Evolutionary conservation across 2,888 invertebrate genomes (phyloP).

Genomic region (Drosophila dives): DNA sequence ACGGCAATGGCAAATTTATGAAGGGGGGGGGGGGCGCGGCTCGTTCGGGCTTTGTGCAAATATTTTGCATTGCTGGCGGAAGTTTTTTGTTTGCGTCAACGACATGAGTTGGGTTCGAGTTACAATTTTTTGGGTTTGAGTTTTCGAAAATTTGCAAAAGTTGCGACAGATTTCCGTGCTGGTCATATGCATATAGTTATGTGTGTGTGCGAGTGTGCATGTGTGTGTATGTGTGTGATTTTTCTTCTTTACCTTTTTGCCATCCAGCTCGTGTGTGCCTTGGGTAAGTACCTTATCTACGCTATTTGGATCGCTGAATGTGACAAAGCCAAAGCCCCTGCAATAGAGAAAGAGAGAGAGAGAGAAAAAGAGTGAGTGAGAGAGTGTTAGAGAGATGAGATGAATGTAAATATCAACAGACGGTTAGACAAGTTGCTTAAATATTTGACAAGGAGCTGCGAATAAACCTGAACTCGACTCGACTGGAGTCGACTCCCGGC

Average conservation of each 20-base stretch:
- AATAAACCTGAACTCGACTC: conserved; percentile 37
- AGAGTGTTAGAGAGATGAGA: conserved; percentile 37
- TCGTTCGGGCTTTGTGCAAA: conserved; percentile 68
- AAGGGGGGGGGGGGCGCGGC: conserved; percentile 39
- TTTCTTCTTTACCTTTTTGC: conserved; percentile 94
- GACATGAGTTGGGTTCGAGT: conserved; percentile 43
- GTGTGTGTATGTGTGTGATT: conserved; percentile 1
- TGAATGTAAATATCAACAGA: conserved; percentile 58
- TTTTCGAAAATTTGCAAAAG: conserved; percentile 5
- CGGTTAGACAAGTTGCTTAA: conserved; percentile 63
- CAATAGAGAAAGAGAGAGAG: conserved; percentile 79
- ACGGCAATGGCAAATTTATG: conserved; percentile 51
- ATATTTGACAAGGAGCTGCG: conserved; percentile 53
- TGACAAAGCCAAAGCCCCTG: conserved; percentile 99
- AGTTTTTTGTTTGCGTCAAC: conserved; percentile 68
- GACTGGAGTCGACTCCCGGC: not conserved
- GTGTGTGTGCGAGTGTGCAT: not conserved
- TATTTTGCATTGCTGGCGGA: conserved; percentile 77
- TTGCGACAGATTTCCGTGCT: conserved; percentile 3
- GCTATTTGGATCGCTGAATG: conserved; percentile 98
- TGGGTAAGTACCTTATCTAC: conserved; percentile 99
- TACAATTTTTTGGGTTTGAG: conserved; percentile 27
- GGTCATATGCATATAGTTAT: conserved; percentile 1
- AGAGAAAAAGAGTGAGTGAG: conserved; percentile 2
- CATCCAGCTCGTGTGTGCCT: conserved; percentile 99